These are phyloP conservation scores for Acronicta alni DNA, from an alignment of 2,888 invertebrate species.

Conservation along the genomic window DNA sequence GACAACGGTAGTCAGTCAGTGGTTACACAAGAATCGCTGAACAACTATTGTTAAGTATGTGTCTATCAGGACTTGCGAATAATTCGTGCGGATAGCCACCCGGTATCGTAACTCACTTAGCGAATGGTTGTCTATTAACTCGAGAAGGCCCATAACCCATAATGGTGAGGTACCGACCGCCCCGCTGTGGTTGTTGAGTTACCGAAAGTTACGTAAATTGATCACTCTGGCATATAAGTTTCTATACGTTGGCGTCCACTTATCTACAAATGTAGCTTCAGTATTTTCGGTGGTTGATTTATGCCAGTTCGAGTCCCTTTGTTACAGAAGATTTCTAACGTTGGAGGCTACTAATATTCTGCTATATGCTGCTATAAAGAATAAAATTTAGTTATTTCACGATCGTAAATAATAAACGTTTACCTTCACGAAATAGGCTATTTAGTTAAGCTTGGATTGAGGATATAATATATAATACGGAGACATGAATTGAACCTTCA, in stretches of 20 bases:
- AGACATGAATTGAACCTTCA: too few relatives aligned
- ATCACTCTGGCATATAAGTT: slow-evolving; percentile 63
- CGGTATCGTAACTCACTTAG: slow-evolving; percentile 73
- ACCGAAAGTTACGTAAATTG: slow-evolving; percentile 78
- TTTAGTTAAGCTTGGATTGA: too few relatives aligned
- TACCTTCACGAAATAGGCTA: too few relatives aligned
- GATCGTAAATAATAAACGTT: too few relatives aligned
- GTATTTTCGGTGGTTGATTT: not conserved
- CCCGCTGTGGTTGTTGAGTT: slow-evolving; percentile 70
- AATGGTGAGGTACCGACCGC: slow-evolving; percentile 56
- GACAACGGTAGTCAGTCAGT: slow-evolving; percentile 16
- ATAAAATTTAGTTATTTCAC: too few relatives aligned
- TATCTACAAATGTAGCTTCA: slow-evolving; percentile 32
- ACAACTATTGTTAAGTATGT: slow-evolving; percentile 24
- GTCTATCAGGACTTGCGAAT: slow-evolving; percentile 53
- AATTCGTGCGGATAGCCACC: slow-evolving; percentile 60
- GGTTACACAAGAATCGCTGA: slow-evolving; percentile 30
- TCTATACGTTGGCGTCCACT: slow-evolving; percentile 44
- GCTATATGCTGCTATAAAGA: too few relatives aligned
- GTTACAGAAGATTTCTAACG: not conserved
- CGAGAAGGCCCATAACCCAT: slow-evolving; percentile 69
- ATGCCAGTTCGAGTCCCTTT: not conserved
- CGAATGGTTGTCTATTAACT: slow-evolving; percentile 70
- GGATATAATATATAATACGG: too few relatives aligned
- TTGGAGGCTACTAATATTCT: too few relatives aligned